Percentiles rank a stretch among this genome's conserved stretches.
These are phyloP conservation scores for Gallirallus australis DNA, from an alignment of 2,797 vertebrate species.

Conservation along the genomic window DNA sequence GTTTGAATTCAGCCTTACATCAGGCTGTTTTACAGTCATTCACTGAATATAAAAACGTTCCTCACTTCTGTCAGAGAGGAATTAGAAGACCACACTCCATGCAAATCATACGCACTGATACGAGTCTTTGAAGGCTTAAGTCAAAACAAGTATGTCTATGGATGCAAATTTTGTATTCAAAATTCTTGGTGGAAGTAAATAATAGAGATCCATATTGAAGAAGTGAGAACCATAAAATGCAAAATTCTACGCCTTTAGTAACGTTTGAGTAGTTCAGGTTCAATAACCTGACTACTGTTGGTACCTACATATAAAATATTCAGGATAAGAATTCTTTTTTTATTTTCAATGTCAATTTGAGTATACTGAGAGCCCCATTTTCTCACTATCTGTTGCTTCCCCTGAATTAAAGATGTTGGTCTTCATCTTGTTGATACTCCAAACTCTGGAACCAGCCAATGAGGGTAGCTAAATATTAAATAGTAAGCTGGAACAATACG, in stretches of 20 bases:
- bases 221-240: slow-evolving; percentile 35
- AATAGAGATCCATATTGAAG: slow-evolving; percentile 11
- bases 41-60: background rate
- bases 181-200: slow-evolving; percentile 40
- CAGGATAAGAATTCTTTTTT: background rate
- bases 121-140: slow-evolving; percentile 21
- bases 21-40: background rate
- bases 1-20: background rate
- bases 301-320: background rate
- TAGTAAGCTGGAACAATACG: background rate
- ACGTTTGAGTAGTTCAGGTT: background rate
- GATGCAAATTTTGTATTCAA: slow-evolving; percentile 29
- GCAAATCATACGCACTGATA: slow-evolving; percentile 34
- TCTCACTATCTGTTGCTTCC: background rate
- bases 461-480: background rate
- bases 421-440: background rate
- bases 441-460: background rate
- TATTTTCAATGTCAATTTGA: background rate
- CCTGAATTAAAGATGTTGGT: background rate
- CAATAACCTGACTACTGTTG: background rate
- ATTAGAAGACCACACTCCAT: background rate
- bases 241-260: slow-evolving; percentile 1
- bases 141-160: slow-evolving; percentile 34
- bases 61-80: background rate
- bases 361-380: background rate